Conservation (phyloP, 2,888 invertebrate species). For the Leptopilina syphax region DNA sequence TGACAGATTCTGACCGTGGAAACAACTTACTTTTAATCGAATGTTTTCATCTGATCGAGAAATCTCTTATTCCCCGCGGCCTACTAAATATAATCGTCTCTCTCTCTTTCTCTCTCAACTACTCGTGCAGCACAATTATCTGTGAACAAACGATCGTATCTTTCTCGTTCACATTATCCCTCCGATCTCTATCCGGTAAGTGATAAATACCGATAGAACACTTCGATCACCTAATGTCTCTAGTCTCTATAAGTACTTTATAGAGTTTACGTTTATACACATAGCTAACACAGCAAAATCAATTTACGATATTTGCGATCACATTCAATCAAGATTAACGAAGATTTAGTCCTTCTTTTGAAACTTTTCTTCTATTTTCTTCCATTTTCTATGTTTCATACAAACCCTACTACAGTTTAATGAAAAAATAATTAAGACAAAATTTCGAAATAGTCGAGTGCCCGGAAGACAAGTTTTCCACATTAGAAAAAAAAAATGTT, state of each 20-base stretch:
- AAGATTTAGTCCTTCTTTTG: not conserved
- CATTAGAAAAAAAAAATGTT: not conserved
- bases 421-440: too few relatives aligned
- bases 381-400: too few relatives aligned
- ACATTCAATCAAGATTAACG: constrained; percentile 55
- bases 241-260: constrained; percentile 37
- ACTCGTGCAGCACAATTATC: constrained; percentile 29
- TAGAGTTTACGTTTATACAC: constrained; percentile 39
- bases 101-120: not conserved
- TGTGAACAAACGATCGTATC: constrained; percentile 34
- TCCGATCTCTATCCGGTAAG: constrained; percentile 32
- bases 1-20: constrained; percentile 24
- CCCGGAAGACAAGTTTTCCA: too few relatives aligned
- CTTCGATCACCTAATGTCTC: constrained; percentile 36
- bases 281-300: constrained; percentile 30
- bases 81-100: constrained; percentile 33
- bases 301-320: constrained; percentile 58
- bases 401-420: not conserved
- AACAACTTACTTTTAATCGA: constrained; percentile 34
- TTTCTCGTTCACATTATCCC: constrained; percentile 25
- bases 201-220: constrained; percentile 33
- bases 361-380: too few relatives aligned
- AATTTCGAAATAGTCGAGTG: too few relatives aligned
- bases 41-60: constrained; percentile 34
- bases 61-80: constrained; percentile 28